A percentile compares a stretch with the other conserved stretches of the same genome.
phyloP scores from a whole-genome alignment of 2,888 invertebrate genomes.

The Polymixis flavicincta region DNA sequence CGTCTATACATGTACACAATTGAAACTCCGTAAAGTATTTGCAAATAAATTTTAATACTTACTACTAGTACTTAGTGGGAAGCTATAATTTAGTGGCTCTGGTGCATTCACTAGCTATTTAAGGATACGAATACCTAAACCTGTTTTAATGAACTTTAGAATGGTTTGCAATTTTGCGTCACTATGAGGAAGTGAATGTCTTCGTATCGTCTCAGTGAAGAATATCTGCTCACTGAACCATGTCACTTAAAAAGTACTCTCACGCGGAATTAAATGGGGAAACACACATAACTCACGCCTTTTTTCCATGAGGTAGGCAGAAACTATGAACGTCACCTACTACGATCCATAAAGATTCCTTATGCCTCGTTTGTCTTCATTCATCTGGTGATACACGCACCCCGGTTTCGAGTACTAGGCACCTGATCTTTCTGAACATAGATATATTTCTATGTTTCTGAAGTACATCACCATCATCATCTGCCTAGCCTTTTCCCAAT shows the following conservation, averaged over 20 bases:
- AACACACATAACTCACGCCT: no score
- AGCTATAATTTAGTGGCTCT: background rate
- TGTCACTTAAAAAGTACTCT: no score
- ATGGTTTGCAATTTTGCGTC: constrained; percentile 16
- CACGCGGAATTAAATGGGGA: background rate
- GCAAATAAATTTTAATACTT: background rate
- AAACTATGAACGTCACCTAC: no score
- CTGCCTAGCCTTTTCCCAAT: no score
- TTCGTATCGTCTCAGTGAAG: constrained; percentile 10
- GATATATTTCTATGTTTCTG: no score
- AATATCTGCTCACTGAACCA: constrained; percentile 8
- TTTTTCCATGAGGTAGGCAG: no score
- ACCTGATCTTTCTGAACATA: no score
- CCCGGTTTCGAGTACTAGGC: no score
- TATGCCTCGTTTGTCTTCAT: no score
- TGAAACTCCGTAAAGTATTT: background rate
- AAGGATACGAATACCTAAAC: constrained; percentile 36
- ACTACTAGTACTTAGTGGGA: background rate
- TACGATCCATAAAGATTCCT: no score
- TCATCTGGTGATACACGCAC: no score
- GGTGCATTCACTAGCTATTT: constrained; percentile 22
- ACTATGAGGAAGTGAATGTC: constrained; percentile 36
- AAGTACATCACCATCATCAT: no score
- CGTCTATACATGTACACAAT: background rate
- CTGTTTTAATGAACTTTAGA: constrained; percentile 56